phyloP scores from a whole-genome alignment of 2,797 vertebrate genomes.

The Microctenopoma lineatum region DNA sequence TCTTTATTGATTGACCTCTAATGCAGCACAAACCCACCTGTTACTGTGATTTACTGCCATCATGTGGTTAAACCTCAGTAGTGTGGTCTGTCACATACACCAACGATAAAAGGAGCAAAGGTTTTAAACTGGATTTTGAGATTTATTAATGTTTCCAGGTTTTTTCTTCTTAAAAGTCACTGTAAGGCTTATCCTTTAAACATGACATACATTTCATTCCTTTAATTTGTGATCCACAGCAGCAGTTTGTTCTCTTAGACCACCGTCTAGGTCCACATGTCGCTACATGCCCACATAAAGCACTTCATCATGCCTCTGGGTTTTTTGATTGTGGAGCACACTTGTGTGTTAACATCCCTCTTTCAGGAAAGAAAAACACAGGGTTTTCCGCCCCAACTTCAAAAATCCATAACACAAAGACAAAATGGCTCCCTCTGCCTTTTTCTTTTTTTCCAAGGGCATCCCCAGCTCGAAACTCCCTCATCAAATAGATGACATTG shows the following conservation, averaged over 20 bases:
- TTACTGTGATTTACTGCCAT: constrained; percentile 23
- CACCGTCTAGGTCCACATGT: constrained; percentile 9
- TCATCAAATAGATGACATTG: background rate
- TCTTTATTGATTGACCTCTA: constrained; percentile 1
- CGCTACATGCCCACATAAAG: constrained; percentile 22
- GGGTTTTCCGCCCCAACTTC: constrained; percentile 24
- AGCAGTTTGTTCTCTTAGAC: constrained; percentile 3
- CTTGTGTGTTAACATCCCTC: constrained; percentile 8
- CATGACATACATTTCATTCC: background rate
- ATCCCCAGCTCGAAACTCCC: background rate
- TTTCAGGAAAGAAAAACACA: background rate
- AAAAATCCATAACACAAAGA: constrained; percentile 23
- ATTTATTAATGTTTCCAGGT: too few relatives aligned
- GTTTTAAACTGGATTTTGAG: background rate
- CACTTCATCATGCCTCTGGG: constrained; percentile 4
- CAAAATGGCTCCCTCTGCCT: constrained; percentile 9
- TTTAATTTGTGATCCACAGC: background rate
- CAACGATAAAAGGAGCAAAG: background rate
- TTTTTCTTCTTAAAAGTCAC: background rate
- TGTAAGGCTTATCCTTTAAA: background rate
- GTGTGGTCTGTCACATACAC: background rate
- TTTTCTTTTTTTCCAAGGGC: background rate
- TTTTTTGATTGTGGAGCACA: constrained; percentile 6
- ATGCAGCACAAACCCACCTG: constrained; percentile 20
- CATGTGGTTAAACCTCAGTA: constrained; percentile 13